Evolutionary conservation across 2,888 invertebrate genomes (phyloP).

Genomic region (Nomada lathburiana): DNA sequence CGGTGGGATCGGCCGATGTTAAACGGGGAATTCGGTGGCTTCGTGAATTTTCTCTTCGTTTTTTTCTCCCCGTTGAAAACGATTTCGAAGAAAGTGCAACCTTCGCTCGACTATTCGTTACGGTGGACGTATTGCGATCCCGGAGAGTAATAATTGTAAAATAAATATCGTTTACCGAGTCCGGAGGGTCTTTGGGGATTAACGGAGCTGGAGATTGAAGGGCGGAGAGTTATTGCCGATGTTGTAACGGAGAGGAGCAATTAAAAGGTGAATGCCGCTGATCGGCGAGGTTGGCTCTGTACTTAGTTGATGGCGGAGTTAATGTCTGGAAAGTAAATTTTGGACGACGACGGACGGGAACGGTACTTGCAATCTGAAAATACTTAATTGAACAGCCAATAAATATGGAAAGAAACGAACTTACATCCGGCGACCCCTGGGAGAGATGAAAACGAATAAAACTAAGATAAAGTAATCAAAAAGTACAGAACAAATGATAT

Average conservation of each 20-base stretch:
- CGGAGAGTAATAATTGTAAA: background rate
- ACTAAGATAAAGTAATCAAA: too few species aligned
- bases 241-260: background rate
- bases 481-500: too few species aligned
- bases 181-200: conserved; percentile 7
- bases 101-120: too few species aligned
- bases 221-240: background rate
- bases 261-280: conserved; percentile 4
- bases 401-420: too few species aligned
- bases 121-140: too few species aligned
- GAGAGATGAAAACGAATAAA: too few species aligned
- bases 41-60: background rate
- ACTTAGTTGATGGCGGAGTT: conserved; percentile 18
- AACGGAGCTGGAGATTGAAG: background rate
- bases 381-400: too few species aligned
- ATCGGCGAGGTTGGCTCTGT: background rate
- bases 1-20: background rate
- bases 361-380: background rate
- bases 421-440: too few species aligned
- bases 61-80: too few species aligned
- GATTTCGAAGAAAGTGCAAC: too few species aligned
- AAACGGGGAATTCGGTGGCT: background rate
- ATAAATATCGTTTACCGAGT: conserved; percentile 19
- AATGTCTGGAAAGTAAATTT: background rate
- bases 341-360: background rate